Percentiles rank a stretch among this genome's conserved stretches.
Evolutionary conservation across 1,140 invertebrate species (phyloP).

Genomic region (Drosophila novamexicana): DNA sequence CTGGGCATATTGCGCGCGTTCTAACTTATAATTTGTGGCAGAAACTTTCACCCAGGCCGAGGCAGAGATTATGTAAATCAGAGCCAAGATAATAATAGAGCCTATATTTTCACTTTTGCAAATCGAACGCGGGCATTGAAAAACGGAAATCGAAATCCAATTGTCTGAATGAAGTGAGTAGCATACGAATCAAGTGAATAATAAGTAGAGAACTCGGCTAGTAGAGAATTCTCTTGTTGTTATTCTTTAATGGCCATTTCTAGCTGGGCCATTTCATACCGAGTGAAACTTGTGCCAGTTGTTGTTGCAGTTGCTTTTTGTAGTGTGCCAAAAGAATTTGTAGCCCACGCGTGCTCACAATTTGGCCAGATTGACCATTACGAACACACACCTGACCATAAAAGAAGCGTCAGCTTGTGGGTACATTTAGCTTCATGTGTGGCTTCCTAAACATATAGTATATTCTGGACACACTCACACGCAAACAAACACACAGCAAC

Average conservation of each 20-base stretch:
- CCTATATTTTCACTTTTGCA: slow-evolving; percentile 73
- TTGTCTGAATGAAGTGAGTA: slow-evolving; percentile 21
- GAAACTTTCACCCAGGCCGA: slow-evolving; percentile 62
- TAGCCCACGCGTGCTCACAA: slow-evolving; percentile 56
- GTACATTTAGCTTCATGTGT: slow-evolving; percentile 51
- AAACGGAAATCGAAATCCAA: slow-evolving; percentile 70
- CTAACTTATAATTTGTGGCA: slow-evolving; percentile 73
- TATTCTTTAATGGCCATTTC: slow-evolving; percentile 23
- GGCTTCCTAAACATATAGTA: slow-evolving; percentile 63
- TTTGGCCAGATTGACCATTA: slow-evolving; percentile 51
- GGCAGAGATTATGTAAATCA: slow-evolving; percentile 70
- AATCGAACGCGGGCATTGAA: slow-evolving; percentile 50
- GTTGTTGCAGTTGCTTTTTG: slow-evolving; percentile 18
- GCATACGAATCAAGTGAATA: slow-evolving; percentile 29
- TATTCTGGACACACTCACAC: slow-evolving; percentile 67
- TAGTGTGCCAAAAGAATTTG: slow-evolving; percentile 44
- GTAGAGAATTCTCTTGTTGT: slow-evolving; percentile 6
- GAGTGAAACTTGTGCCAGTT: slow-evolving; percentile 68
- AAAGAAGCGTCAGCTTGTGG: slow-evolving; percentile 11
- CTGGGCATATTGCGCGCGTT: slow-evolving; percentile 69
- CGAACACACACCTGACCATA: slow-evolving; percentile 37
- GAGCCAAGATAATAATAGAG: slow-evolving; percentile 36
- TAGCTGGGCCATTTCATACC: slow-evolving; percentile 25
- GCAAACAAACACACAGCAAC: slow-evolving; percentile 33
- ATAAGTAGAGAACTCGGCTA: slow-evolving; percentile 8